Evolutionary conservation across 2,888 invertebrate species (phyloP), one percentile per base, ranked within the genome.

Genomic region (Lepeophtheirus nordmannii): DNA sequence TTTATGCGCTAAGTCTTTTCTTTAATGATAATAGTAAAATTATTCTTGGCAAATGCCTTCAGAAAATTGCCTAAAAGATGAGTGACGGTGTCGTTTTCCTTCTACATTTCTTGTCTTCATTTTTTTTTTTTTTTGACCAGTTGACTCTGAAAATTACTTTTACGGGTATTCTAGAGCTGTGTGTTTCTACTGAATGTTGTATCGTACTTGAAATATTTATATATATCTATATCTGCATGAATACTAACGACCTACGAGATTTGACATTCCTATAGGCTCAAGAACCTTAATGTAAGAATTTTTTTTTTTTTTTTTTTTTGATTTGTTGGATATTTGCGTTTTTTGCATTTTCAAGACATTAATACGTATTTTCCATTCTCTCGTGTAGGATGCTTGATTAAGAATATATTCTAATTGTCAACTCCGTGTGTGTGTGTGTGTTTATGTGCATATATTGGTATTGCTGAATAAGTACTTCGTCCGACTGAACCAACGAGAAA

Each of bases 221-320:
- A 46, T 46, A 46, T 5, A 46, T 46, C 2, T 46, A 46, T 46
- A 46, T 8, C 2, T 46, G 17, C 8, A 46, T 46, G 2, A 5
- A 46, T 46, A 30, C 7, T 30, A 30, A 30, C 7, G 30, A 30
- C 30, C 30, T 30, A 30, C 30, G 30, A 30, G 7, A 17, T 46
- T 46, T 46, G 8, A 46, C 53, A 46, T 46, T 46, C 53, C 53
- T 46, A 5, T 46, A 46, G 53, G 53, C 53, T 46, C 53, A 46
- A 46, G 30, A 46, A 46, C 53, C 53, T 46, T 17, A n/a, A 46
- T 17, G 53, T 46, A 8, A 46, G 53, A 46, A 5, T 46, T 14
- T 14, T 41, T 41, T 41, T 46, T 5, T 46, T n/a, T 5, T n/a
- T 17, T 5, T 8, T 46, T 17, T 46, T 46, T 30, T 30, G 30